These are phyloP conservation scores for Brachyhypopomus occidentalis DNA, from an alignment of 2,113 vertebrate genomes.

Conservation along the genomic window DNA sequence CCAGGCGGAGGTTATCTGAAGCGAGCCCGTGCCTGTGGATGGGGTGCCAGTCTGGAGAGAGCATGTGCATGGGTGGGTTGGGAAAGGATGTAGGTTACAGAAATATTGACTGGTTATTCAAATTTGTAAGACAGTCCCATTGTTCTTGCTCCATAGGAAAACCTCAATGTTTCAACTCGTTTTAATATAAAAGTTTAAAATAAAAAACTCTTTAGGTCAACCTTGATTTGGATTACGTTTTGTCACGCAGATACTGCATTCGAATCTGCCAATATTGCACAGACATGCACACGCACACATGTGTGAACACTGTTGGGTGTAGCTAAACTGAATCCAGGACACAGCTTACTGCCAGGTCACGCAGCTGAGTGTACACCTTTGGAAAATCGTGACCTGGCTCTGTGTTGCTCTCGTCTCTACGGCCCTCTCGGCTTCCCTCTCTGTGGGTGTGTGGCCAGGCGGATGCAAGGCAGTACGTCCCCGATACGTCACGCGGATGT, in stretches of 20 bases:
- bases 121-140: neutral
- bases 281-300: neutral
- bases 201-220: neutral
- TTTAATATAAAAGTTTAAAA: neutral
- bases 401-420: too few species aligned
- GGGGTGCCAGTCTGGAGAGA: neutral
- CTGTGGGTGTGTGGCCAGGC: neutral
- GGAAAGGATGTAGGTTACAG: neutral
- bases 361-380: neutral
- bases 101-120: neutral
- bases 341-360: neutral
- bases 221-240: neutral
- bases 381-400: neutral
- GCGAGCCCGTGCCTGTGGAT: neutral
- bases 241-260: neutral
- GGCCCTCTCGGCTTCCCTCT: neutral
- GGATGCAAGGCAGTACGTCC: neutral
- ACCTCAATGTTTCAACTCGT: neutral
- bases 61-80: neutral
- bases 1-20: constrained; percentile 48
- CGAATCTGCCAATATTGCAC: neutral
- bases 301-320: neutral
- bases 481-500: constrained; percentile 31
- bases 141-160: neutral
- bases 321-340: neutral